Percentiles rank a stretch among this genome's conserved stretches.
Conservation (phyloP, 2,888 invertebrate species). For the Autographa gamma region DNA sequence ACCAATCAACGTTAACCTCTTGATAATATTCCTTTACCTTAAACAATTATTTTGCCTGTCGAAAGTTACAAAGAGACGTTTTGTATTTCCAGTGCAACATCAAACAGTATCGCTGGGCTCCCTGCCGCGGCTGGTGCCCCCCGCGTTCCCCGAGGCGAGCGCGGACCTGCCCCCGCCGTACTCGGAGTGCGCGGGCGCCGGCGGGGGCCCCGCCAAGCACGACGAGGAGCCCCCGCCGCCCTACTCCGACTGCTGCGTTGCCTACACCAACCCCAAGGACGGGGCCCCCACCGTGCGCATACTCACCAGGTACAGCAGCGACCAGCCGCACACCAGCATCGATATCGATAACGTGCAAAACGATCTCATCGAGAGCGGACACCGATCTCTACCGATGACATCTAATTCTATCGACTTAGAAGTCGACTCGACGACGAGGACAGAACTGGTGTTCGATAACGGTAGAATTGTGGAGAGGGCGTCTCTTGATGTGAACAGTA, state of each 20-base stretch:
- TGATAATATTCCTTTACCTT: too few species aligned
- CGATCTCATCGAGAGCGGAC: conserved; percentile 36
- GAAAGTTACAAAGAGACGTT: neutral
- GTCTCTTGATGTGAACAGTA: conserved; percentile 26
- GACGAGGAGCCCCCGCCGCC: conserved; percentile 78
- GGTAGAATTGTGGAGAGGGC: conserved; percentile 57
- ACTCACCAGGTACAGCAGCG: conserved; percentile 23
- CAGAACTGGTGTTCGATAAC: conserved; percentile 50
- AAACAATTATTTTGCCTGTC: too few species aligned
- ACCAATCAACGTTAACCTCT: neutral
- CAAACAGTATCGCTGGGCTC: conserved; percentile 38
- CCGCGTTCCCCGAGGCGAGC: conserved; percentile 60
- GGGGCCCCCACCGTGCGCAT: conserved; percentile 67
- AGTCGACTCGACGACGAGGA: conserved; percentile 10
- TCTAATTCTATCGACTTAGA: conserved; percentile 8
- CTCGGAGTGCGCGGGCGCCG: conserved; percentile 47
- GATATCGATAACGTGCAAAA: conserved; percentile 46
- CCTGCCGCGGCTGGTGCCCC: conserved; percentile 46
- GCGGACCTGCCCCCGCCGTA: conserved; percentile 7
- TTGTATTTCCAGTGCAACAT: conserved; percentile 54
- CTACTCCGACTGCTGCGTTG: conserved; percentile 75
- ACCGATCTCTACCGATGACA: neutral
- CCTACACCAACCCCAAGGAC: conserved; percentile 67
- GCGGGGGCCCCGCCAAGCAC: conserved; percentile 29
- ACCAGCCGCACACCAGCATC: conserved; percentile 29